These are phyloP conservation scores for Osmerus eperlanus DNA, from an alignment of 2,113 vertebrate genomes.

Conservation along the genomic window DNA sequence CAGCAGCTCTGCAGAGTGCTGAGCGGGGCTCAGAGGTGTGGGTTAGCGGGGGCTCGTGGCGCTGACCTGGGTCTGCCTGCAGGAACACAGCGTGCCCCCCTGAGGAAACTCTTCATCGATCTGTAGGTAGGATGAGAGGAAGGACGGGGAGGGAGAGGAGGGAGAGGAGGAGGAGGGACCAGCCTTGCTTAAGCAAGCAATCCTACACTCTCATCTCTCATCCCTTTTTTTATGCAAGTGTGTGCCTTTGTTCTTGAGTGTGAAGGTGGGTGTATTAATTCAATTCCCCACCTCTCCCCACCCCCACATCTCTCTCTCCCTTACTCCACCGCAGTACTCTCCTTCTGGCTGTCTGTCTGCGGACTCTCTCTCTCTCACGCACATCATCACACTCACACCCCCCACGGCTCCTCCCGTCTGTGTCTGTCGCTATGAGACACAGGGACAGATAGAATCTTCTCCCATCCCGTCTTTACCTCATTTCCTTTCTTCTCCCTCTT, in stretches of 20 bases:
- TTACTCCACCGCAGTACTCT: constrained; percentile 62
- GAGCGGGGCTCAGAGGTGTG: constrained; percentile 40
- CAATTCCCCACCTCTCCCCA: constrained; percentile 29
- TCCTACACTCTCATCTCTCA: constrained; percentile 44
- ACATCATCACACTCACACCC: constrained; percentile 32
- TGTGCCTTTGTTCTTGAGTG: constrained; percentile 64
- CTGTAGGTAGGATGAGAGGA: constrained; percentile 40
- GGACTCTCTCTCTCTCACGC: constrained; percentile 17
- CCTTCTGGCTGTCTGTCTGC: constrained; percentile 62
- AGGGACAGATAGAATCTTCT: constrained; percentile 64
- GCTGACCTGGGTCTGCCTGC: constrained; percentile 52
- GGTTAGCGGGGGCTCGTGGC: constrained; percentile 46
- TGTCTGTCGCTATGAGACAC: constrained; percentile 68
- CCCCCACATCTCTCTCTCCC: constrained; percentile 3
- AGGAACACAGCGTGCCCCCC: constrained; percentile 41
- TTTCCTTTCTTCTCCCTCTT: constrained; percentile 9
- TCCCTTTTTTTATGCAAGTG: constrained; percentile 31
- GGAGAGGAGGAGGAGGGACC: constrained; percentile 46
- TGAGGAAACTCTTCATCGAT: constrained; percentile 63
- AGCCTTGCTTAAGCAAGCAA: constrained; percentile 46
- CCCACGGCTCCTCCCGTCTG: constrained; percentile 60
- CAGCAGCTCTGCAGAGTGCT: constrained; percentile 35
- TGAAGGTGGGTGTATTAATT: constrained; percentile 63
- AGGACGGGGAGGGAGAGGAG: constrained; percentile 2
- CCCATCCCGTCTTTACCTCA: constrained; percentile 28